Evolutionary conservation across 2,113 vertebrate species (phyloP), one percentile per base, ranked within the genome.

Genomic region (Rhabdomys dilectus): DNA sequence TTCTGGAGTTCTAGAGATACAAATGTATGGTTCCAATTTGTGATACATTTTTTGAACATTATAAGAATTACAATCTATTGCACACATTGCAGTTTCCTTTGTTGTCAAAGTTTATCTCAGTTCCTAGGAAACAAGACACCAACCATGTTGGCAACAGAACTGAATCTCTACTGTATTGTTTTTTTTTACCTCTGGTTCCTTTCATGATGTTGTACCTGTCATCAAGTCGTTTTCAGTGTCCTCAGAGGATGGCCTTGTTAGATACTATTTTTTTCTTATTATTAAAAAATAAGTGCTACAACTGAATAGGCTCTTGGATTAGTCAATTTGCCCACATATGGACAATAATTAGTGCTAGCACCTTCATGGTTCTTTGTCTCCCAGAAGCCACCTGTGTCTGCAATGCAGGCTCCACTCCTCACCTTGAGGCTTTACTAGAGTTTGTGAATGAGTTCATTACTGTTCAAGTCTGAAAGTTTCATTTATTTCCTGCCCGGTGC

Each of bases 251-350:
- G 11, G 22, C 31, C 53, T 91, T 91, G n/a, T 51, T 91, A 64
- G 51, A 73, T 1, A 0, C 42, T 89, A 48, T 56, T 93, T 39
- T 22, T 39, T 60, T 60, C n/a, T 45, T 45, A 45, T n/a, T 3
- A 89, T 88, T 78, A 95, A 26, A 53, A 91, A 88, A 85, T 81
- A 93, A 84, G 48, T 91, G n/a, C 77, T 90, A 51, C 77, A 72
- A 89, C 51, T 77, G 72, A 78, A 36, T 88, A 90, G 75, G 48
- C 80, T 90, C 82, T 51, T 1, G 2, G 68, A 29, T 70, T 90
- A 90, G 91, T 78, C 66, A 88, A 84, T 92, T 93, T 60, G 42
- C 75, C 26, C 89, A 88, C 48, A 68, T 64, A 64, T 66, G 39
- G 60, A 80, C 73, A 76, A 84, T 75, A 84, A 88, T 89, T 73